Evolutionary conservation across 2,888 invertebrate genomes (phyloP).

Genomic region (Ophioninae sp.): DNA sequence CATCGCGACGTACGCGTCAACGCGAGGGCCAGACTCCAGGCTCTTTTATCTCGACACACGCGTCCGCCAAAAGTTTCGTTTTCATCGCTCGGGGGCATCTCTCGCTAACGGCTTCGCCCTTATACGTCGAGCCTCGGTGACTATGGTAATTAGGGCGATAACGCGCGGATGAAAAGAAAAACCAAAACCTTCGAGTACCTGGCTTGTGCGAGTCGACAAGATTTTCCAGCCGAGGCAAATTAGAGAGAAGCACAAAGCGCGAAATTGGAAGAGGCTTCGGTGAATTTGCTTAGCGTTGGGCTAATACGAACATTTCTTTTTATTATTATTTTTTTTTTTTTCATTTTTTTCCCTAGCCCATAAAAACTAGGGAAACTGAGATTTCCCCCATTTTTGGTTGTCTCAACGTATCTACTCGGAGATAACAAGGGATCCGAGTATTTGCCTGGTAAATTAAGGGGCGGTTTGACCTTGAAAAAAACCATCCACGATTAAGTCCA

Average conservation of each 20-base stretch:
- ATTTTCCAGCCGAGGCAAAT: slow-evolving; percentile 48
- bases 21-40: background rate
- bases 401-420: background rate
- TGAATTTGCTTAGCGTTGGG: slow-evolving; percentile 37
- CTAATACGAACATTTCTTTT: slow-evolving; percentile 26
- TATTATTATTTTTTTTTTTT: slow-evolving; percentile 6
- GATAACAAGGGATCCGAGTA: background rate
- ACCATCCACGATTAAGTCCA: background rate
- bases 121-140: slow-evolving; percentile 47
- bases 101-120: slow-evolving; percentile 21
- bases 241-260: slow-evolving; percentile 52
- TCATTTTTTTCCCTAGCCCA: background rate
- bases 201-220: slow-evolving; percentile 14
- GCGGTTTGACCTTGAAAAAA: background rate
- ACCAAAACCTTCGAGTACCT: slow-evolving; percentile 5
- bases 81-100: slow-evolving; percentile 19
- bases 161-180: slow-evolving; percentile 52
- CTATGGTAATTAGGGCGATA: slow-evolving; percentile 64
- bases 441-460: background rate
- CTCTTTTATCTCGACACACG: background rate
- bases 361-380: no score
- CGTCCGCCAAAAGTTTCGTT: slow-evolving; percentile 5
- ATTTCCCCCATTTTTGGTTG: no score
- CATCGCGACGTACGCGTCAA: slow-evolving; percentile 30
- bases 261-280: slow-evolving; percentile 59